Base-by-base conservation (phyloP, 2,888 invertebrate genomes). In the Cancer borealis region DNA sequence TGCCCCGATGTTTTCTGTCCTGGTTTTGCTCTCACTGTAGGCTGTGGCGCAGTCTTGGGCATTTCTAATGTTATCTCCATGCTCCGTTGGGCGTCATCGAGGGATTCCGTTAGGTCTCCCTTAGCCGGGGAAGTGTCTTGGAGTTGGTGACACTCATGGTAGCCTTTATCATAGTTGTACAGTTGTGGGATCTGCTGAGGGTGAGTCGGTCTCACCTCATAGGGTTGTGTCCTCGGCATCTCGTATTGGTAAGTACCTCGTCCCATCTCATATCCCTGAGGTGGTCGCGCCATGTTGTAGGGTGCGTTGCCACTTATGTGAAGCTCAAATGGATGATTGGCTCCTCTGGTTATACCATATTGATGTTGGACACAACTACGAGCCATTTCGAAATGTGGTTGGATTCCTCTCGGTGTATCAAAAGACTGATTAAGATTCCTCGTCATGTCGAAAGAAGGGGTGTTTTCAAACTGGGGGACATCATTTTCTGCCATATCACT, bases 11-110 rank as follows among this genome's bases (percentile, higher is more conserved):
- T 60, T 45, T 92, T 92, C 6, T 60, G 92, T n/a, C 60, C 60
- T 26, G 87, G 30, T 60, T 92, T 92, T 6, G 88, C 2, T 60
- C 88, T 92, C 8, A 88, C 92, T 60, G 92, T 88, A 60, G 88
- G 49, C 26, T 92, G 92, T 4, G 92, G 92, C 8, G 92, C 92
- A 1, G 92, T 92, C 60, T 92, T 92, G 45, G 92, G 92, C 92
- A 92, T 92, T 54, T 92, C 54, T 84, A 92, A 39, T 8, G 88
- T 88, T 21, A 92, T 26, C 17, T 92, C 92, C 88, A 92, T 87
- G 26, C 3, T 54, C 26, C 46, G 92, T 2, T 92, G 60, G 26
- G 60, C 45, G 49, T 92, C 92, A 46, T n/a, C 45, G 54, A 92
- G 14, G 46, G 45, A 45, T n/a, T 92, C 60, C 4, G 49, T 39